Base-by-base conservation (phyloP, 2,113 vertebrate species). In the Antechinus stuartii region DNA sequence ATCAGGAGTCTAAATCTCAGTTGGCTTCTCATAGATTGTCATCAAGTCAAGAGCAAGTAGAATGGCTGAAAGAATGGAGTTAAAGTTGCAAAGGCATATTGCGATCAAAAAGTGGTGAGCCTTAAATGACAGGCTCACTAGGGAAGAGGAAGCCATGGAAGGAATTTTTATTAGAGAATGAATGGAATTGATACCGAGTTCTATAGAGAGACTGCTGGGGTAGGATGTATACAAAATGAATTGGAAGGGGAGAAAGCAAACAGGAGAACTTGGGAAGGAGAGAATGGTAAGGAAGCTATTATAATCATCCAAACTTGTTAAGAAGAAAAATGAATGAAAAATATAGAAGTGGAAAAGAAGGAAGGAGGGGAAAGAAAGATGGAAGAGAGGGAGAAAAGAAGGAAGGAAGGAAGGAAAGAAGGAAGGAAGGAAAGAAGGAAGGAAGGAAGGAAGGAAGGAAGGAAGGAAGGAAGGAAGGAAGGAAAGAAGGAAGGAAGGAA, bases 401-500 rank as follows among this genome's bases (percentile, higher is more conserved):
- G 16, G 3, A 1, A 16, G 16, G 30, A 57, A 12, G 8, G 8
- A 8, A 8, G 7, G 8, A 26, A 8, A 25, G 6, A 26, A 23
- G 55, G 26, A 22, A 5, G 4, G 16, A 22, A 54, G 22, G 19
- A 23, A 3, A 0, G 22, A 55, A 22, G 5, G 54, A 8, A 55
- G 0, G 3, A 5, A 55, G 22, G 0, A 5, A 55, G 22, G 19
- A 0, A 54, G 16, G 3, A 5, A 55, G 2, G 23, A 0, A 55
- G 54, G 23, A 0, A 22, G 2, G 0, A 23, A 55, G 56, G 27
- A 11, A 14, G 56, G 27, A 3, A 14, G 56, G 27, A 30, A n/a
- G n/a, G n/a, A n/a, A 0, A 3, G 19, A 0, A 54, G 16, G 3
- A 1, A 55, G 2, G 23, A 0, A 55, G 22, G 23, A 0, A 22